Evolutionary conservation across 2,888 invertebrate genomes (phyloP).

Genomic region (Hydriomena furcata): DNA sequence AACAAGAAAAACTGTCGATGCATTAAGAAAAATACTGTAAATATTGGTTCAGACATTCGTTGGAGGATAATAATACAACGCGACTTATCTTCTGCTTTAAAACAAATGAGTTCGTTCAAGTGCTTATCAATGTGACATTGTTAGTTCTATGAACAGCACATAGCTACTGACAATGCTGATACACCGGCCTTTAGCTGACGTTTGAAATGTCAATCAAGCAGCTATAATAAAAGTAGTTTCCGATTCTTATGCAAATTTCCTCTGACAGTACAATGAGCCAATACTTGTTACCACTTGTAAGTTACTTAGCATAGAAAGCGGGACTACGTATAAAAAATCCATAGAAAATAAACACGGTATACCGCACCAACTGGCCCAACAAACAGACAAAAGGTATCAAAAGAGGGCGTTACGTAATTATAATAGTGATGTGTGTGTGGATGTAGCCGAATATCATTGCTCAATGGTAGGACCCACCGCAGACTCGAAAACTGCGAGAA

Average conservation of each 20-base stretch:
- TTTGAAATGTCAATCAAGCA: constrained; percentile 49
- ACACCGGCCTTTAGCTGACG: constrained; percentile 34
- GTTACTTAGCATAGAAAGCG: constrained; percentile 69
- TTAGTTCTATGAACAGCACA: constrained; percentile 13
- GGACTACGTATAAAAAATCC: constrained; percentile 47
- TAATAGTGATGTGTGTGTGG: constrained; percentile 53
- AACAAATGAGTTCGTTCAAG: not conserved
- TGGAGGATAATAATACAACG: no score
- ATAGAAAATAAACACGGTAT: constrained; percentile 62
- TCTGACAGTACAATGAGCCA: constrained; percentile 50
- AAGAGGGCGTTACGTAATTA: constrained; percentile 68
- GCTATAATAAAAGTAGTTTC: constrained; percentile 41
- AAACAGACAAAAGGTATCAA: constrained; percentile 68
- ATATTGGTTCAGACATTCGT: no score
- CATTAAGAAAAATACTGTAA: no score
- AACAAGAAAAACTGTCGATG: no score
- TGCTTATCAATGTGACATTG: constrained; percentile 9
- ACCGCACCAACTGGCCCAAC: constrained; percentile 50
- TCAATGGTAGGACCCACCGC: constrained; percentile 50
- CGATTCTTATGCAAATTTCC: constrained; percentile 56
- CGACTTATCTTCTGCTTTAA: not conserved
- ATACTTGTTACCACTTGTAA: constrained; percentile 54
- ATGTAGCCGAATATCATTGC: constrained; percentile 53
- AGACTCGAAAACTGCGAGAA: constrained; percentile 42
- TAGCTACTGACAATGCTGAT: constrained; percentile 24